phyloP scores from a whole-genome alignment of 2,888 invertebrate species.

The Hypolimnas misippus region DNA sequence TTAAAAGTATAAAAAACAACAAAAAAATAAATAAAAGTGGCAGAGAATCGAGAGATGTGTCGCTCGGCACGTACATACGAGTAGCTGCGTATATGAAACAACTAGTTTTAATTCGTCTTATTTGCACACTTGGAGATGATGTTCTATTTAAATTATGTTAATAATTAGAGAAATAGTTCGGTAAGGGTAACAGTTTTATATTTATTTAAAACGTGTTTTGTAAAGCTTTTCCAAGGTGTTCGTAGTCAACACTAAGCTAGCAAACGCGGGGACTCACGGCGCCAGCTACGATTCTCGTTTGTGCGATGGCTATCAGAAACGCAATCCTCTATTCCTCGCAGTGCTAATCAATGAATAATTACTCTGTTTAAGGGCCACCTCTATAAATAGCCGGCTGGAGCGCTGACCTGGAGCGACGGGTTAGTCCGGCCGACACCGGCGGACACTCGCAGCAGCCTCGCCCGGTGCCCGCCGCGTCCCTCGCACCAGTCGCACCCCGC shows the following conservation, averaged over 20 bases:
- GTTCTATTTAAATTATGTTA: background rate
- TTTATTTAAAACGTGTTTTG: background rate
- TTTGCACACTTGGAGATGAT: no score
- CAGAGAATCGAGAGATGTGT: no score
- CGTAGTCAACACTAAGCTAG: conserved; percentile 41
- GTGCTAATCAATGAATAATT: conserved; percentile 85
- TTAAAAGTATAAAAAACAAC: no score
- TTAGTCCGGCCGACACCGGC: conserved; percentile 82
- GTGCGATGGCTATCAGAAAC: conserved; percentile 82
- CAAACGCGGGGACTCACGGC: conserved; percentile 62
- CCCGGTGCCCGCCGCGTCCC: conserved; percentile 50
- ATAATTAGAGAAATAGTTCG: background rate
- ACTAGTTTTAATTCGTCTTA: no score
- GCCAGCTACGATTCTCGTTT: conserved; percentile 80
- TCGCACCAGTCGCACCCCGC: conserved; percentile 41
- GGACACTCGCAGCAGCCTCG: conserved; percentile 75
- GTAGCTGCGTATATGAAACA: no score
- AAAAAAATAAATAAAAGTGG: no score
- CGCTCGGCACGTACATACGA: no score
- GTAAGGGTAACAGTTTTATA: background rate
- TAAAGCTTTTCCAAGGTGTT: conserved; percentile 17
- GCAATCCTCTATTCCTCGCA: conserved; percentile 83
- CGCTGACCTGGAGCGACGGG: conserved; percentile 84
- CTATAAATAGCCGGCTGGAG: conserved; percentile 84
- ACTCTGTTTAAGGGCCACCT: conserved; percentile 84